Base-by-base conservation (phyloP, 1,140 invertebrate genomes). In the Rhizoglyphus robini region DNA sequence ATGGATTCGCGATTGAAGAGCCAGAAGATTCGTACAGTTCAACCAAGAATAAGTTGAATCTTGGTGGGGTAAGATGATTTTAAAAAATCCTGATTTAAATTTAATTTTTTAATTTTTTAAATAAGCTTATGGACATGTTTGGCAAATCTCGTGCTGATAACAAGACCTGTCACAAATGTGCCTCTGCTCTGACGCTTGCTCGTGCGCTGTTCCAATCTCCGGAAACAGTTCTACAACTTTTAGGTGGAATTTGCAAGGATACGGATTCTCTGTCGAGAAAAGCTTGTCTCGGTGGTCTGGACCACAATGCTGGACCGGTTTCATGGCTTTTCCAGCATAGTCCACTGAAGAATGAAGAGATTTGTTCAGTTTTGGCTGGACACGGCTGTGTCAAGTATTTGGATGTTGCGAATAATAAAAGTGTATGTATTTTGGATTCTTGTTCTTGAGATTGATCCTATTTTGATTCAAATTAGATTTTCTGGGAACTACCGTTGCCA, bases 401-500 rank as follows among this genome's bases (percentile, higher is more conserved):
- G 5, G 38, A 41, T 20, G 5, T 15, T 34, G 2, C 51, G 11
- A 18, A 38, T 31, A 65, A 20, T 38, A 29, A 62, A 31, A 36
- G 11, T 13, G 63, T 30, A 59, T 59, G 54, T 25, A 65, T 11
- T 5, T 27, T 11, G n/a, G 13, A n/a, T 15, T 20, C 41, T 13
- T 62, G 13, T 25, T 13, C 25, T 4, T 4, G 13, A 25, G 59
- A 18, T 8, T 11, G 8, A 18, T 20, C 11, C 11, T 8, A 46
- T 11, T 47, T 20, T 5, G 30, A 48, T 31, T 41, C 36, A 13
- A 13, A 27, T 41, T 38, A 32, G 64, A 41, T 32, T 31, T 29
- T 46, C 23, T 59, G 49, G 64, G 64, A 57, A 34, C 27, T 59
- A 20, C 64, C 57, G 18, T 5, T 57, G 29, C 57, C 57, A n/a